These are phyloP conservation scores for Ptilodon capucinus DNA, from an alignment of 2,888 invertebrate genomes.

Conservation along the genomic window DNA sequence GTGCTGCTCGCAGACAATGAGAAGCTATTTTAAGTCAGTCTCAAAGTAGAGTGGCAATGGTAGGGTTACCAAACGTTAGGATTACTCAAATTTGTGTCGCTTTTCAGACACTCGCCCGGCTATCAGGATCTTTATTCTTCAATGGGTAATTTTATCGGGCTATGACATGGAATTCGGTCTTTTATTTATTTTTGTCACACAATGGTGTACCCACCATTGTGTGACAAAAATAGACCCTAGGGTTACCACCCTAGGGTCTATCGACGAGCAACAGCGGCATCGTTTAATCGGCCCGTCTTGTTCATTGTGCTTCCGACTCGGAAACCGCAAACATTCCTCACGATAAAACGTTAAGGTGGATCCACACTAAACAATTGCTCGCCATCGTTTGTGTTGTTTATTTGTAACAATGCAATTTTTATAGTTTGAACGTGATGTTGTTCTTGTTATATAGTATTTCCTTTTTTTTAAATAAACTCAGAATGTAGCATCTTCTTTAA, in stretches of 20 bases:
- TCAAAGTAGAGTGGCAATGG: constrained; percentile 12
- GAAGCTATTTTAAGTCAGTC: constrained; percentile 7
- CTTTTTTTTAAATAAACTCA: too few relatives aligned
- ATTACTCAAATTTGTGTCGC: too few relatives aligned
- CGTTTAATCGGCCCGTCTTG: constrained; percentile 28
- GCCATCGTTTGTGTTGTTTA: constrained; percentile 21
- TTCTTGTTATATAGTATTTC: too few relatives aligned
- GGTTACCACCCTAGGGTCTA: constrained; percentile 6
- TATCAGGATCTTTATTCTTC: too few relatives aligned
- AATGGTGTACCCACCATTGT: too few relatives aligned
- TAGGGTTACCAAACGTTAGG: not conserved
- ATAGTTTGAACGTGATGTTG: not conserved
- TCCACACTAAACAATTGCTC: constrained; percentile 29
- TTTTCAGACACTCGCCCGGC: too few relatives aligned
- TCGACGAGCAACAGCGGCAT: constrained; percentile 15
- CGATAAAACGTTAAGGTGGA: constrained; percentile 21
- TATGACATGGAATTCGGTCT: too few relatives aligned
- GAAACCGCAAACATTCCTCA: constrained; percentile 59
- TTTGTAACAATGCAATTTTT: not conserved
- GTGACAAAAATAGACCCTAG: too few relatives aligned
- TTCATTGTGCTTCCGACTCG: constrained; percentile 53
- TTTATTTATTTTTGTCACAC: too few relatives aligned
- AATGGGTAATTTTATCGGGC: too few relatives aligned
- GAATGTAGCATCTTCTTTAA: too few relatives aligned
- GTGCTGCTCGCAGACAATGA: constrained; percentile 3